Evolutionary conservation across 2,113 vertebrate genomes (phyloP).

Genomic region (Petromus typicus): DNA sequence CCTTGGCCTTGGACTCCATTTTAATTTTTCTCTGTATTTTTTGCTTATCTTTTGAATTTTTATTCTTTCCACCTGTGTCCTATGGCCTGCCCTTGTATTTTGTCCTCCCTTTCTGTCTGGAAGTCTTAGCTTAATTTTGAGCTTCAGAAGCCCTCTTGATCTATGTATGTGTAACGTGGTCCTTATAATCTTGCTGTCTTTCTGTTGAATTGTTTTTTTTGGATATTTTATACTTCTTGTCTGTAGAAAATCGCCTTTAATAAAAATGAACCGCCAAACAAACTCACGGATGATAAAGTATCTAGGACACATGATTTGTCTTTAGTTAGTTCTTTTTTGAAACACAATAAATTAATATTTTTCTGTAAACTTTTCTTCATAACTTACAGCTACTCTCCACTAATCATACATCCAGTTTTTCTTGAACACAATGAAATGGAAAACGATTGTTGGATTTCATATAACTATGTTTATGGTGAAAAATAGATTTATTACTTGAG

Average conservation of each 20-base stretch:
- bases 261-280: background rate
- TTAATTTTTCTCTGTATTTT: background rate
- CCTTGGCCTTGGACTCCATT: slow-evolving; percentile 13
- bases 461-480: slow-evolving; percentile 45
- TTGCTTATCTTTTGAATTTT: background rate
- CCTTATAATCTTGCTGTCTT: background rate
- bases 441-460: slow-evolving; percentile 45
- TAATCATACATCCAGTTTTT: slow-evolving; percentile 56
- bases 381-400: background rate
- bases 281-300: background rate
- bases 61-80: background rate
- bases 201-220: background rate
- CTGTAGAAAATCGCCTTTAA: background rate
- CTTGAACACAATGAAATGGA: slow-evolving; percentile 35
- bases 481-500: slow-evolving; percentile 28
- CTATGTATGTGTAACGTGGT: background rate
- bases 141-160: background rate
- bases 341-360: slow-evolving; percentile 21
- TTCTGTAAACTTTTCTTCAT: slow-evolving; percentile 41
- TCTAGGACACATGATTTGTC: slow-evolving; percentile 6
- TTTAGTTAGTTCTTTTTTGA: slow-evolving; percentile 37
- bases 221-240: background rate
- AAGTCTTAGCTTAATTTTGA: slow-evolving; percentile 5
- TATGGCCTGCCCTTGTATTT: background rate
- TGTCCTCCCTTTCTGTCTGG: background rate